These are phyloP conservation scores for Thunnus maccoyii DNA, from an alignment of 2,113 vertebrate genomes.

Conservation along the genomic window DNA sequence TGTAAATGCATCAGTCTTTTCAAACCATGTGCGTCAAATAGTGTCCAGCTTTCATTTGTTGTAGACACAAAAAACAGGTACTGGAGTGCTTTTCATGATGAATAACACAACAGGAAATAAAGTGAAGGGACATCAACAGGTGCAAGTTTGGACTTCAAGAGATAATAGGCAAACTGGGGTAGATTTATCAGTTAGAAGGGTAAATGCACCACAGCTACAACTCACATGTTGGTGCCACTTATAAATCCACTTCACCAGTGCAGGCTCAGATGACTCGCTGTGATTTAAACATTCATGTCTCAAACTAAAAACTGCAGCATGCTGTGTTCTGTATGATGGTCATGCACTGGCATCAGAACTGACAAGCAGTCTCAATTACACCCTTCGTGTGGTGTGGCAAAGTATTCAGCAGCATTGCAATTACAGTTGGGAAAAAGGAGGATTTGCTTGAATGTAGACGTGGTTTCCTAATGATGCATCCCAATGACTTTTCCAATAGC, in stretches of 20 bases:
- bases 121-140: background rate
- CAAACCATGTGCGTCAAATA: background rate
- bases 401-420: constrained; percentile 28
- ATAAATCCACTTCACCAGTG: constrained; percentile 7
- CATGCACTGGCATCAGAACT: constrained; percentile 36
- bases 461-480: background rate
- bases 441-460: constrained; percentile 11
- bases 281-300: constrained; percentile 54
- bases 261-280: constrained; percentile 15
- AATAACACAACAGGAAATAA: background rate
- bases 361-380: constrained; percentile 53
- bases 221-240: background rate
- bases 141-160: background rate
- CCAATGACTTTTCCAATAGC: too few species aligned
- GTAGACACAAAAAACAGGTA: background rate
- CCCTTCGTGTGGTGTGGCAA: background rate
- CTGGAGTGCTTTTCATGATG: background rate
- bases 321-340: constrained; percentile 48
- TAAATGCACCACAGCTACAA: constrained; percentile 12
- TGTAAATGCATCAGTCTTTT: background rate
- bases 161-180: background rate
- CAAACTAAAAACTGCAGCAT: constrained; percentile 39
- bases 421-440: constrained; percentile 33
- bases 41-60: background rate
- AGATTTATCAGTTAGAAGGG: background rate